Conservation (phyloP, 2,888 invertebrate species). For the Luperina nickerlii region DNA sequence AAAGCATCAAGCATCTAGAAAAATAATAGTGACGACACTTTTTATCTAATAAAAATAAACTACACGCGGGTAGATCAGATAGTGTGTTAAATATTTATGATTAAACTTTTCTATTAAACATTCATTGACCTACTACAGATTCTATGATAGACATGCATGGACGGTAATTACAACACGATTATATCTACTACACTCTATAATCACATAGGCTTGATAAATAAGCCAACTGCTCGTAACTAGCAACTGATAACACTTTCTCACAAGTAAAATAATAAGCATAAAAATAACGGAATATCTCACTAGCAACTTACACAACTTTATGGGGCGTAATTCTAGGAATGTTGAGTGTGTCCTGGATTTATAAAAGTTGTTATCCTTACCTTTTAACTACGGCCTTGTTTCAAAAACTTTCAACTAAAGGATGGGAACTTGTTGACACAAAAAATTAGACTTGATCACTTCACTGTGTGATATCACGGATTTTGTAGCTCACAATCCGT, state of each 20-base stretch:
- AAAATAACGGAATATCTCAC: constrained; percentile 39
- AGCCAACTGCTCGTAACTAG: constrained; percentile 22
- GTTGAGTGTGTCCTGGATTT: constrained; percentile 18
- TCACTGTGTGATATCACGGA: constrained; percentile 22
- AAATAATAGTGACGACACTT: neutral
- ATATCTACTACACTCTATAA: constrained; percentile 29
- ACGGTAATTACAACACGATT: constrained; percentile 29
- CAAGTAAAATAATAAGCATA: constrained; percentile 27
- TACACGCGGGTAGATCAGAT: neutral
- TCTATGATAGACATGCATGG: constrained; percentile 8
- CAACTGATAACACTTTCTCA: constrained; percentile 53
- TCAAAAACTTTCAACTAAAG: constrained; percentile 75
- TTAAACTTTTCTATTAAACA: constrained; percentile 16
- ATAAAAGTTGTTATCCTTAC: constrained; percentile 73
- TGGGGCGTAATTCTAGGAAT: neutral
- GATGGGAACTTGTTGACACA: constrained; percentile 74
- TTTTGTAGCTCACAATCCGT: constrained; percentile 34
- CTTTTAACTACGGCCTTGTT: constrained; percentile 79
- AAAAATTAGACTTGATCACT: constrained; percentile 64
- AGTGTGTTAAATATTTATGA: constrained; percentile 10
- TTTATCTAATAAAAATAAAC: neutral
- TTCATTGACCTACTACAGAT: constrained; percentile 46
- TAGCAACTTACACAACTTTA: constrained; percentile 18
- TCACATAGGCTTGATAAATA: constrained; percentile 25
- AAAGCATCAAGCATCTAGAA: neutral